A percentile compares a stretch with the other conserved stretches of the same genome.
phyloP scores from a whole-genome alignment of 2,888 invertebrate species.

The Himalopsyche kuldschensis region DNA sequence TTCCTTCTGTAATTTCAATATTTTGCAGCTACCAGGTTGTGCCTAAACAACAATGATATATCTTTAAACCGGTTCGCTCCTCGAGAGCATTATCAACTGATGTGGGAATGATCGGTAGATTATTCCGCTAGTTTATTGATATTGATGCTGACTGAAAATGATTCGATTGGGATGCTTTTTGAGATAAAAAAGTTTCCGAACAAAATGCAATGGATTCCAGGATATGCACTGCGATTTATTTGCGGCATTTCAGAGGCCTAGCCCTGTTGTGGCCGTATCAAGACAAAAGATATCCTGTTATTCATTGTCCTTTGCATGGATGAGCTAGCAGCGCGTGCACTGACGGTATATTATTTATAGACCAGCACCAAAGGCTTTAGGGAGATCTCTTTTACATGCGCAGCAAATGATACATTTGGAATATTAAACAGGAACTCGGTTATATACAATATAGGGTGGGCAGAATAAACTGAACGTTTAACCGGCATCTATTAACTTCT shows the following conservation, averaged over 20 bases:
- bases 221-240: background rate
- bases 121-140: no score
- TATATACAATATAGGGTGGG: background rate
- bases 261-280: conserved; percentile 4
- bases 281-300: conserved; percentile 24
- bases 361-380: background rate
- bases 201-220: background rate
- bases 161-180: no score
- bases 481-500: no score
- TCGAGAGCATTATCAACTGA: no score
- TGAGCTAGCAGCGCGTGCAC: conserved; percentile 14
- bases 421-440: conserved; percentile 4
- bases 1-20: no score
- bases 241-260: background rate
- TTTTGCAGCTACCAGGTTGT: no score
- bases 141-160: no score
- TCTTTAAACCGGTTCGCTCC: no score
- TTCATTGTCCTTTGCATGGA: conserved; percentile 26
- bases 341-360: background rate
- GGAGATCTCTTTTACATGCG: conserved; percentile 3
- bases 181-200: background rate
- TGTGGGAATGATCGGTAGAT: no score
- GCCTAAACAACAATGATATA: no score
- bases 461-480: background rate
- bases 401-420: conserved; percentile 8